Evolutionary conservation across 1,140 invertebrate genomes (phyloP), one percentile per base, ranked within the genome.

Genomic region (Ptiloglossa arizonensis): DNA sequence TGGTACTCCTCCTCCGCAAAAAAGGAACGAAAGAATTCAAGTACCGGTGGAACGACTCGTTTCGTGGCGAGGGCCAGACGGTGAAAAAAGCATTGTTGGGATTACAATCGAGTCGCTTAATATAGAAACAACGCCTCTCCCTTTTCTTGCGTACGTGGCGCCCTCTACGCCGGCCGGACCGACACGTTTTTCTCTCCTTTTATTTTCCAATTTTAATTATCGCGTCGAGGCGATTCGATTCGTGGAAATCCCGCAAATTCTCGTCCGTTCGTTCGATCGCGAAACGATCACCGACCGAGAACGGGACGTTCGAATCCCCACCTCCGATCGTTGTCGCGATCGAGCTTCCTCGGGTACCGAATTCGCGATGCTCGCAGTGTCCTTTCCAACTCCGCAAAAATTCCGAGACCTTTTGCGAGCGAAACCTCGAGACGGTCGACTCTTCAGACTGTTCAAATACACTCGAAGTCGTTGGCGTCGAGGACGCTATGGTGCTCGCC

Each of bases 11-110:
- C 82, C 81, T 85, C 66, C 81, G 76, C 82, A 80, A 80, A 87
- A 86, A 85, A 81, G 73, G 84, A 85, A 82, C 79, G 81, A 87
- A 87, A 83, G 83, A 85, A 86, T 87, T 83, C 86, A 87, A 88
- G 87, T 87, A 88, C 87, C 87, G 87, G 84, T 88, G 86, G 87
- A 88, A 86, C 84, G 86, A 87, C 84, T 85, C 86, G 80, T 82
- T 82, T 82, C 68, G 83, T 67, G 52, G 67, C 77, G 78, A 66
- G 69, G 77, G 32, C 73, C 69, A 67, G 70, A 83, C 81, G 67
- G 71, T 76, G 81, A 83, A 80, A 83, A 83, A 84, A 83, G 66
- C 82, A 83, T 83, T 84, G 82, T 83, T 50, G 81, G 67, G 76
- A 83, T 84, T 83, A 83, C 82, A 83, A 83, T 83, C 82, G 75